phyloP scores from a whole-genome alignment of 2,888 invertebrate species.

The Timema cristinae region DNA sequence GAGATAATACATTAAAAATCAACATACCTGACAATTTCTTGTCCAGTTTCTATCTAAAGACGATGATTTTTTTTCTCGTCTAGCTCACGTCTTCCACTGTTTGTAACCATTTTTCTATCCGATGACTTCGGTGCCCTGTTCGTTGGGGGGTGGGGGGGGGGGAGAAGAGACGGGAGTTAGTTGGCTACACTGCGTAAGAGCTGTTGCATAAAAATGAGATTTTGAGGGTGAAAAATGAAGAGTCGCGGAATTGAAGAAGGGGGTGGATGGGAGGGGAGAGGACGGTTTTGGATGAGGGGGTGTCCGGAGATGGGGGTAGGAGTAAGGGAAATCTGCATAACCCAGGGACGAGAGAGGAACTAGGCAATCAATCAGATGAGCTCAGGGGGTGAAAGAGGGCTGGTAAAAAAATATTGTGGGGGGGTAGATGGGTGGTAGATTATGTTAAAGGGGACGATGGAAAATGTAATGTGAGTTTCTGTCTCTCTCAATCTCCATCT shows the following conservation, averaged over 20 bases:
- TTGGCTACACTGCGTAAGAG: conserved; percentile 29
- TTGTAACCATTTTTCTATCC: too few relatives aligned
- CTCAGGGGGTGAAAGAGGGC: background rate
- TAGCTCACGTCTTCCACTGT: too few relatives aligned
- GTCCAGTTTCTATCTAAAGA: too few relatives aligned
- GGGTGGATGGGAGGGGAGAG: conserved; percentile 11
- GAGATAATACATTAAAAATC: too few relatives aligned
- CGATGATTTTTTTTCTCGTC: too few relatives aligned
- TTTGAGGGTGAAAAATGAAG: conserved; percentile 32
- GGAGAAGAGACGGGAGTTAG: background rate
- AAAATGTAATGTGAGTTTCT: conserved; percentile 27
- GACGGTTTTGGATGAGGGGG: conserved; percentile 18
- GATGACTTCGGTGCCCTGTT: too few relatives aligned
- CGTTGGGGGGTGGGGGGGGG: too few relatives aligned
- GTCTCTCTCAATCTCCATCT: too few relatives aligned
- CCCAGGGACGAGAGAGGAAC: conserved; percentile 25
- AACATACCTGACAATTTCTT: too few relatives aligned
- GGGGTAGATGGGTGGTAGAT: conserved; percentile 25
- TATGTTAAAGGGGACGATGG: conserved; percentile 29
- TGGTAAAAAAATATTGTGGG: too few relatives aligned
- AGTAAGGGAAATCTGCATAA: conserved; percentile 30
- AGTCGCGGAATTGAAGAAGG: conserved; percentile 25
- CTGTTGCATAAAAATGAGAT: conserved; percentile 33
- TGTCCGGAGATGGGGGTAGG: conserved; percentile 5
- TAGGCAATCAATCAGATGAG: conserved; percentile 31